phyloP scores from a whole-genome alignment of 2,797 vertebrate species.

The Etheostoma perlongum region DNA sequence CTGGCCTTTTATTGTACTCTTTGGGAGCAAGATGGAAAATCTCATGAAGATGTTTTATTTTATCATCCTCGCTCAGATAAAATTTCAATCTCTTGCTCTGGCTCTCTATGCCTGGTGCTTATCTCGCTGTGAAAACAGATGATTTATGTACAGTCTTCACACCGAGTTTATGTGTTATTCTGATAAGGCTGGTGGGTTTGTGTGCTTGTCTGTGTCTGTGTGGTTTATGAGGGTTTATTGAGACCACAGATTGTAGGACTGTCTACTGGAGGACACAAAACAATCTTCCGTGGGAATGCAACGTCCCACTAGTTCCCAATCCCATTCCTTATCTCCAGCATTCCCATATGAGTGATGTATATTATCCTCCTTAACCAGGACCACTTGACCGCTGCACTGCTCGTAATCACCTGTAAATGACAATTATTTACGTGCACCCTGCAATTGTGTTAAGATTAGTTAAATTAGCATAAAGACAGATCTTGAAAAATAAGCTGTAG shows the following conservation, averaged over 20 bases:
- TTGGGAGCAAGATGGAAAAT: slow-evolving; percentile 34
- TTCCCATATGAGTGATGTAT: slow-evolving; percentile 73
- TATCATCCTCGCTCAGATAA: slow-evolving; percentile 14
- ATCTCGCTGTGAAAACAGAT: slow-evolving; percentile 75
- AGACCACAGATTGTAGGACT: slow-evolving; percentile 71
- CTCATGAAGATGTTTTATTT: slow-evolving; percentile 53
- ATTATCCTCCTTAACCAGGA: slow-evolving; percentile 38
- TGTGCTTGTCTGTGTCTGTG: slow-evolving; percentile 50
- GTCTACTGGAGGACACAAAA: slow-evolving; percentile 68
- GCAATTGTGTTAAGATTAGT: neutral
- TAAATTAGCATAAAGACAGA: neutral
- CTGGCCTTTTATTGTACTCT: slow-evolving; percentile 44
- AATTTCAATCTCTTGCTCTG: slow-evolving; percentile 17
- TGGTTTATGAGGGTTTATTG: slow-evolving; percentile 82
- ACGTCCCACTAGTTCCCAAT: slow-evolving; percentile 79
- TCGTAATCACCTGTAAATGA: slow-evolving; percentile 14
- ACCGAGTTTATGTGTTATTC: slow-evolving; percentile 67
- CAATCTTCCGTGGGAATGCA: slow-evolving; percentile 79
- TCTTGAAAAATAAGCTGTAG: neutral
- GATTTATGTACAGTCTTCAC: slow-evolving; percentile 79
- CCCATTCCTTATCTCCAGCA: slow-evolving; percentile 75
- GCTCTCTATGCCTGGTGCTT: slow-evolving; percentile 57
- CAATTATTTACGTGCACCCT: slow-evolving; percentile 12
- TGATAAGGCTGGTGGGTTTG: slow-evolving; percentile 66
- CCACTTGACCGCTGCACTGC: slow-evolving; percentile 13